Evolutionary conservation across 2,797 vertebrate species (phyloP), one percentile per base, ranked within the genome.

Genomic region (Scolopax bukidnonensis): DNA sequence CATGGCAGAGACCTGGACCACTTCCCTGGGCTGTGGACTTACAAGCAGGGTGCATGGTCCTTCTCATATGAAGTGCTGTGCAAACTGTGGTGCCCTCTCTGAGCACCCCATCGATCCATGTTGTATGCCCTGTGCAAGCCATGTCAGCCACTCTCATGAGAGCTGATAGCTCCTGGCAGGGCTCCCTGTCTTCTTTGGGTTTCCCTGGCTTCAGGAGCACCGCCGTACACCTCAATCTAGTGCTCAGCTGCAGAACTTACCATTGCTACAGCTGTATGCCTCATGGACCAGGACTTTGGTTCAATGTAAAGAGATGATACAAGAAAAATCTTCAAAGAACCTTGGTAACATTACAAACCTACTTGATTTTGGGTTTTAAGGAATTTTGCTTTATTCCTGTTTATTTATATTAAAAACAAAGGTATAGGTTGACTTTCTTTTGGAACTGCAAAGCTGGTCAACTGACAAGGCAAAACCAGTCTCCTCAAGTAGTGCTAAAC

Each of bases 231-330:
- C 12, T 16, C 1, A 1, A 24, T 12, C 12, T 19, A 16, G 11
- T 0, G 0, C n/a, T 30, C 12, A 20, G 38, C 4, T 27, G 13
- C 23, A 60, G 38, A 16, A 38, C 2, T 40, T 19, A 24, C 12
- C 2, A 1, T 32, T 61, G 24, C 6, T 0, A 4, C 13, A 47
- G 40, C 33, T 68, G n/a, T 0, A 0, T 21, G 28, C 21, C 28
- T 74, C 1, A 1, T 0, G 0, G 1, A 67, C 19, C 0, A 8
- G 30, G 10, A 43, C 20, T 48, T 76, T 57, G 3, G 14, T 53
- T 59, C 28, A 38, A 8, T 24, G 59, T 3, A 38, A 87, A 51
- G 36, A 18, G 2, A 4, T 4, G 4, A 25, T n/a, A 50, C 3
- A 8, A 16, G 3, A 81, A n/a, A 3, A n/a, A 7, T 16, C 36